Conservation (phyloP, 2,888 invertebrate genomes). For the Leptinotarsa haldemani region DNA sequence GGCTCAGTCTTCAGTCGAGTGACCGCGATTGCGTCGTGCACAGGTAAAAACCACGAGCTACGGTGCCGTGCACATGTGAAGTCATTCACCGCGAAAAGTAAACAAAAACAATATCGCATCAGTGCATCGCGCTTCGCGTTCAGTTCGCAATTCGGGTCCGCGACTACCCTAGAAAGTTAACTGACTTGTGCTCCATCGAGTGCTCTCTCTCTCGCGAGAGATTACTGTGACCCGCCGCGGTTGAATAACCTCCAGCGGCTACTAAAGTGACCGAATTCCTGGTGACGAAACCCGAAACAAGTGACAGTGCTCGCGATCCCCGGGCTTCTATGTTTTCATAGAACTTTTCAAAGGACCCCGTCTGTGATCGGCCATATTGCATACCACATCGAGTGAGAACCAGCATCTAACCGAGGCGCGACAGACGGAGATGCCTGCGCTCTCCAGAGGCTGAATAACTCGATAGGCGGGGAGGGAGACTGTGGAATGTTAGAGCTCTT, state of each 20-base stretch:
- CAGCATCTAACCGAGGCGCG: conserved; percentile 48
- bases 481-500: conserved; percentile 65
- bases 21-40: conserved; percentile 58
- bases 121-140: conserved; percentile 1
- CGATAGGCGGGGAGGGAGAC: conserved; percentile 63
- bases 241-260: neutral
- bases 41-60: conserved; percentile 33
- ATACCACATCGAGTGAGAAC: conserved; percentile 65
- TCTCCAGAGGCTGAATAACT: conserved; percentile 65
- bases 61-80: conserved; percentile 45
- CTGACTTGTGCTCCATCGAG: neutral
- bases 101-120: conserved; percentile 32
- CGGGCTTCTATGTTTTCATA: conserved; percentile 55
- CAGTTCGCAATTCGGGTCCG: neutral
- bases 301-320: conserved; percentile 22
- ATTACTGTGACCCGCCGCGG: neutral
- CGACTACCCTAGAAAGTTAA: conserved; percentile 15
- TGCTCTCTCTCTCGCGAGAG: conserved; percentile 6
- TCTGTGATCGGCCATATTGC: conserved; percentile 66
- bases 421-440: conserved; percentile 56
- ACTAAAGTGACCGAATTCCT: neutral
- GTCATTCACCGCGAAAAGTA: conserved; percentile 43
- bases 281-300: neutral
- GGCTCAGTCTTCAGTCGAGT: conserved; percentile 58
- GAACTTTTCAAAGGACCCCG: conserved; percentile 57